Percentiles rank a stretch among this genome's conserved stretches.
Evolutionary conservation across 1,140 invertebrate genomes (phyloP).

Genomic region (Drosophila truncata): DNA sequence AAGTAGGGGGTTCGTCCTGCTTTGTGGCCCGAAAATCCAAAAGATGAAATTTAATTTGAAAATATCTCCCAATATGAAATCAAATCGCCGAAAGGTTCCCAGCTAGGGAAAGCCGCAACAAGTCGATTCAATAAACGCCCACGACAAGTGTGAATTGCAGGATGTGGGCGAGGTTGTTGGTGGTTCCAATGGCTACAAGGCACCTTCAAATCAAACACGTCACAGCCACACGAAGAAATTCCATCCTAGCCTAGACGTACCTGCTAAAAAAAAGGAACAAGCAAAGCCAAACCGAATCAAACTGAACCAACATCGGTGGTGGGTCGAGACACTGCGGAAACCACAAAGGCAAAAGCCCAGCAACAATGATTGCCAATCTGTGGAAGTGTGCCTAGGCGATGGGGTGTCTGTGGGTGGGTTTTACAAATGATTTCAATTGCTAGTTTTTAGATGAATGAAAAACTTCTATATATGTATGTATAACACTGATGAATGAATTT

Average conservation of each 20-base stretch:
- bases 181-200: conserved; percentile 47
- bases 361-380: conserved; percentile 55
- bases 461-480: not conserved
- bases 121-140: conserved; percentile 73
- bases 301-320: conserved; percentile 28
- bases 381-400: conserved; percentile 48
- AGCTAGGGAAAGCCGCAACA: conserved; percentile 55
- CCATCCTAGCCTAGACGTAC: conserved; percentile 42
- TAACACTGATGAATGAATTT: not conserved
- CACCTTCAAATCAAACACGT: conserved; percentile 68
- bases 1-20: conserved; percentile 10
- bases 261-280: conserved; percentile 23
- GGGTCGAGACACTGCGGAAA: conserved; percentile 26
- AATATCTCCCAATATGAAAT: conserved; percentile 66
- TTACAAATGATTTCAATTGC: conserved; percentile 67
- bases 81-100: conserved; percentile 30
- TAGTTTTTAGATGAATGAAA: conserved; percentile 46
- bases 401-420: conserved; percentile 33
- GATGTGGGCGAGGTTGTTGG: not conserved
- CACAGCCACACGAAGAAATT: conserved; percentile 29
- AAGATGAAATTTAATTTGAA: conserved; percentile 66
- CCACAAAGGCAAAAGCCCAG: conserved; percentile 54
- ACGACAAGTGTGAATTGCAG: conserved; percentile 9
- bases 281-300: conserved; percentile 21
- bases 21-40: conserved; percentile 28